Evolutionary conservation across 2,113 vertebrate genomes (phyloP).

Genomic region (Prinia subflava): DNA sequence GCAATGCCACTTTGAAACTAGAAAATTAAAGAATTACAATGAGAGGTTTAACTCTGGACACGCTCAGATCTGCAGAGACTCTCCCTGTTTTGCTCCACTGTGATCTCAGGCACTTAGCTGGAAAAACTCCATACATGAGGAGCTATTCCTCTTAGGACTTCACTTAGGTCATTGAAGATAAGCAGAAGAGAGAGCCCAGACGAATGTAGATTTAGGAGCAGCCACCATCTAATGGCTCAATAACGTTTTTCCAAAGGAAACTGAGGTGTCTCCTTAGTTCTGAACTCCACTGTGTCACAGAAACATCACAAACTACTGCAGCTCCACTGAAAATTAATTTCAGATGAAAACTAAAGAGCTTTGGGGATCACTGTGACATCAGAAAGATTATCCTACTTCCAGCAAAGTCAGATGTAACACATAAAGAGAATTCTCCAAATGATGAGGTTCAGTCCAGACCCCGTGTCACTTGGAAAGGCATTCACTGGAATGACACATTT

Average conservation of each 20-base stretch:
- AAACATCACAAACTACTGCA: background rate
- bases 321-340: background rate
- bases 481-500: background rate
- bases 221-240: background rate
- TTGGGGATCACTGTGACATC: background rate
- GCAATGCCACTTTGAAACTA: background rate
- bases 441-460: background rate
- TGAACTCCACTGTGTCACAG: background rate
- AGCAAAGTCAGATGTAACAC: background rate
- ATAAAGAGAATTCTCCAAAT: background rate
- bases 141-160: background rate
- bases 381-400: background rate
- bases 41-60: background rate
- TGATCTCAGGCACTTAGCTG: background rate
- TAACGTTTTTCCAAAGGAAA: background rate
- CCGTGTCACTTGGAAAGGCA: rapidly evolving
- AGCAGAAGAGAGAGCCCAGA: background rate
- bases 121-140: background rate
- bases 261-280: background rate
- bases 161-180: background rate
- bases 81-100: background rate
- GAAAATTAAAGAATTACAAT: background rate
- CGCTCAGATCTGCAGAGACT: background rate
- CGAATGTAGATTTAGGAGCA: background rate
- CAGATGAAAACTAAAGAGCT: background rate